Evolutionary conservation across 2,888 invertebrate species (phyloP), one percentile per base, ranked within the genome.

Genomic region (Apodemia zela): DNA sequence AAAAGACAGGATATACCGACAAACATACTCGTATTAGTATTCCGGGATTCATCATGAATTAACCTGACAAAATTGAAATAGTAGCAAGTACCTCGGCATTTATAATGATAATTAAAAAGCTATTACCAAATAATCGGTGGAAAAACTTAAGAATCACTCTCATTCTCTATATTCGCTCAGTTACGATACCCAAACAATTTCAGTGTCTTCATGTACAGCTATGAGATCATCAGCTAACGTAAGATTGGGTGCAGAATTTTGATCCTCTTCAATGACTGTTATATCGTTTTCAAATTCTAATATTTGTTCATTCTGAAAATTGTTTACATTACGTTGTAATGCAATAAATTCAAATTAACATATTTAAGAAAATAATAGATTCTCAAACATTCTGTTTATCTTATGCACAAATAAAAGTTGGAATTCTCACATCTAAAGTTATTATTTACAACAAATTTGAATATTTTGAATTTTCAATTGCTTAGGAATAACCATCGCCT

Each of bases 101-200:
- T 25, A 15, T 25, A 54, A 25, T 54, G 6, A 15, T 15, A 54
- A 29, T 54, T 21, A 21, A 29, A 54, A 54, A 54, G 25, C 25
- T 54, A 25, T 54, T 45, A 45, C 54, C 25, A 25, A 54, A 54
- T 54, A 5, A 54, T 54, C 15, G 33, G 59, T 59, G 29, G 33
- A 33, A 49, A 59, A 59, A 35, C 49, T 42, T 18, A 62, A 66
- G 65, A 65, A 62, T 67, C 73, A 75, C 71, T 64, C 73, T 75
- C 89, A 86, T 85, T 87, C 89, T 86, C 80, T 75, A 87, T 86
- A 87, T 38, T 68, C 66, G 68, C 71, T 71, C 69, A 66, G 62
- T 72, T 73, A 76, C 77, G 77, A 81, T 91, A 91, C 91, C 91
- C 91, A 91, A 75, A 88, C 76, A 78, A 91, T 90, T 85, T 87